Percentiles rank a stretch among this genome's conserved stretches.
Evolutionary conservation across 2,888 invertebrate species (phyloP).

Genomic region (Melanchra persicariae): DNA sequence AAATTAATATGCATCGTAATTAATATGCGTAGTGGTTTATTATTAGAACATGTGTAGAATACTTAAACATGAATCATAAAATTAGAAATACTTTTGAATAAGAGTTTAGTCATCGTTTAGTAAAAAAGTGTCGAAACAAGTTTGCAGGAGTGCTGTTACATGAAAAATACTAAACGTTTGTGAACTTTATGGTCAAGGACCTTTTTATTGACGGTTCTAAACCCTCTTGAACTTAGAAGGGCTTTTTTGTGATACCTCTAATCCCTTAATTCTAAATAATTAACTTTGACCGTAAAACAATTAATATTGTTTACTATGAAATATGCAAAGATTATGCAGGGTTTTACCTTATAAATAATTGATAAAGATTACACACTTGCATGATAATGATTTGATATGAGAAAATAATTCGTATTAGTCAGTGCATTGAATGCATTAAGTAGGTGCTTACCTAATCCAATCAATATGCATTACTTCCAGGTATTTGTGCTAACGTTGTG

Average conservation of each 20-base stretch:
- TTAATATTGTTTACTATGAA: slow-evolving; percentile 13
- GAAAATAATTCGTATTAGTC: slow-evolving; percentile 28
- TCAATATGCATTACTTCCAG: slow-evolving; percentile 73
- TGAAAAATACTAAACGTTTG: slow-evolving; percentile 25
- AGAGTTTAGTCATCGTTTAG: slow-evolving; percentile 21
- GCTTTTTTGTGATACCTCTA: not conserved
- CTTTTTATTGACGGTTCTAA: slow-evolving; percentile 26
- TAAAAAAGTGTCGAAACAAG: slow-evolving; percentile 52
- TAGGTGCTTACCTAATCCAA: slow-evolving; percentile 24
- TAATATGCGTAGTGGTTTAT: slow-evolving; percentile 31
- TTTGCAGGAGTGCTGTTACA: slow-evolving; percentile 53
- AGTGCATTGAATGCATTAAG: slow-evolving; percentile 16
- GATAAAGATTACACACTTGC: slow-evolving; percentile 13
- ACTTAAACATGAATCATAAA: slow-evolving; percentile 34
- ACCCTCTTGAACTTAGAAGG: slow-evolving; percentile 5
- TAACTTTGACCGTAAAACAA: not conserved
- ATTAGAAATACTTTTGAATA: slow-evolving; percentile 2
- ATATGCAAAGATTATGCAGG: slow-evolving; percentile 17
- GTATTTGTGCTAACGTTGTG: slow-evolving; percentile 73
- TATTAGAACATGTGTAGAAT: not conserved
- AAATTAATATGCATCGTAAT: slow-evolving; percentile 42
- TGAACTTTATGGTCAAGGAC: slow-evolving; percentile 27
- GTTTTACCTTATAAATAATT: slow-evolving; percentile 31
- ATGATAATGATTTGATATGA: slow-evolving; percentile 30
- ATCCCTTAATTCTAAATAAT: slow-evolving; percentile 14